A percentile compares a stretch with the other conserved stretches of the same genome.
Conservation (phyloP, 2,888 invertebrate genomes). For the Tryphoninae sp. region DNA sequence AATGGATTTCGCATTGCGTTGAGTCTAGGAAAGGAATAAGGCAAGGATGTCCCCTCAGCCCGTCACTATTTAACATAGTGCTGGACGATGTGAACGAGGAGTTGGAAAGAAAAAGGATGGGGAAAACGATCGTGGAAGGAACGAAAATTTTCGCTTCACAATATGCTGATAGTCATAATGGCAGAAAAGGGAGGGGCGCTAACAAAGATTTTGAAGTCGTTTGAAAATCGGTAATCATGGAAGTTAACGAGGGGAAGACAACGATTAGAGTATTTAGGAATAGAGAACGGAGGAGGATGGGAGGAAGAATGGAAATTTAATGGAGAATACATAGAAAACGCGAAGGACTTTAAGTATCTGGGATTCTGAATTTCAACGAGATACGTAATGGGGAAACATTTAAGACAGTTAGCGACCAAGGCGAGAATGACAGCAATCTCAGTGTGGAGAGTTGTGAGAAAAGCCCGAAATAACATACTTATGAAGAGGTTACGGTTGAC, state of each 20-base stretch:
- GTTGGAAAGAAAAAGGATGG: background rate
- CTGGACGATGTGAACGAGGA: background rate
- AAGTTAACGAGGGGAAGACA: background rate
- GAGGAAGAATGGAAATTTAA: background rate
- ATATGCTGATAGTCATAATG: background rate
- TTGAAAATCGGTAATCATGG: background rate
- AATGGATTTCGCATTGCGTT: conserved; percentile 9
- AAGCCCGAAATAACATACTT: background rate
- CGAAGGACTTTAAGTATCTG: background rate
- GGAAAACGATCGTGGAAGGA: background rate
- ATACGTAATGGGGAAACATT: background rate
- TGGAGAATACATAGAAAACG: background rate
- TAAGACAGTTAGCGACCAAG: background rate
- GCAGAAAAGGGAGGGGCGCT: background rate
- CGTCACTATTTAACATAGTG: conserved; percentile 36
- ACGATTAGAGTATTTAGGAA: background rate
- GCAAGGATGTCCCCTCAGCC: conserved; percentile 54
- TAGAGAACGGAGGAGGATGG: background rate
- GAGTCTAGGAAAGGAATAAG: conserved; percentile 39
- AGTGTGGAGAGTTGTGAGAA: background rate
- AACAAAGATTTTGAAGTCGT: background rate
- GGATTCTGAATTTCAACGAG: background rate
- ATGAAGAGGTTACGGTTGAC: background rate
- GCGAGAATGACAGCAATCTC: background rate
- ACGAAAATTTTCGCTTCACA: background rate